Percentiles rank a stretch among this genome's conserved stretches.
Conservation (phyloP, 1,140 invertebrate genomes). For the Papilio polytes region DNA sequence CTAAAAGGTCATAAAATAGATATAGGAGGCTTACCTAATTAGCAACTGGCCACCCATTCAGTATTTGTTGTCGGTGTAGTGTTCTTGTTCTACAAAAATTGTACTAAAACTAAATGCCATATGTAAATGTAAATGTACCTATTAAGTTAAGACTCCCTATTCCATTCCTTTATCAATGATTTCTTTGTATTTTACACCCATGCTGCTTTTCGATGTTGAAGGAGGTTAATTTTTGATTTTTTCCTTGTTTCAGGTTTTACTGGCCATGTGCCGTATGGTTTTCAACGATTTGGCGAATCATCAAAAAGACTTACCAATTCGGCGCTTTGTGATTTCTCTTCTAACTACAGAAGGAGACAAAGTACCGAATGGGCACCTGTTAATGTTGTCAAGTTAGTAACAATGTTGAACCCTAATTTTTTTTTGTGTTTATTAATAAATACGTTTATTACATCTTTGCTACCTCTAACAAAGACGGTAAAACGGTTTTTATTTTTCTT, state of each 20-base stretch:
- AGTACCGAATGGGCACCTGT: slow-evolving; percentile 89
- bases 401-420: neutral
- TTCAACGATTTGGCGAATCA: slow-evolving; percentile 86
- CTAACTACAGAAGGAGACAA: slow-evolving; percentile 87
- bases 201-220: neutral
- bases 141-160: too few relatives aligned
- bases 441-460: neutral
- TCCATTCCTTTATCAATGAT: too few relatives aligned
- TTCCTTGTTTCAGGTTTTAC: slow-evolving; percentile 83
- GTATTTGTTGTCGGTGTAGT: too few relatives aligned
- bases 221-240: too few relatives aligned
- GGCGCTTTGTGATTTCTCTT: slow-evolving; percentile 87
- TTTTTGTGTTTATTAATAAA: neutral
- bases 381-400: slow-evolving; percentile 80
- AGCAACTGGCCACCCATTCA: too few relatives aligned
- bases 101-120: too few relatives aligned
- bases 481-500: neutral
- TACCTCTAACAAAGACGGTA: neutral
- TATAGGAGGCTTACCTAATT: too few relatives aligned
- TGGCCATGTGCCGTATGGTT: slow-evolving; percentile 88
- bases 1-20: neutral
- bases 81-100: too few relatives aligned
- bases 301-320: slow-evolving; percentile 86
- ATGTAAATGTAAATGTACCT: too few relatives aligned
- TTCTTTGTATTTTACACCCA: too few relatives aligned